Percentiles rank a stretch among this genome's conserved stretches.
These are phyloP conservation scores for Oreochromis tanganicae DNA, from an alignment of 2,113 vertebrate species.

Conservation along the genomic window DNA sequence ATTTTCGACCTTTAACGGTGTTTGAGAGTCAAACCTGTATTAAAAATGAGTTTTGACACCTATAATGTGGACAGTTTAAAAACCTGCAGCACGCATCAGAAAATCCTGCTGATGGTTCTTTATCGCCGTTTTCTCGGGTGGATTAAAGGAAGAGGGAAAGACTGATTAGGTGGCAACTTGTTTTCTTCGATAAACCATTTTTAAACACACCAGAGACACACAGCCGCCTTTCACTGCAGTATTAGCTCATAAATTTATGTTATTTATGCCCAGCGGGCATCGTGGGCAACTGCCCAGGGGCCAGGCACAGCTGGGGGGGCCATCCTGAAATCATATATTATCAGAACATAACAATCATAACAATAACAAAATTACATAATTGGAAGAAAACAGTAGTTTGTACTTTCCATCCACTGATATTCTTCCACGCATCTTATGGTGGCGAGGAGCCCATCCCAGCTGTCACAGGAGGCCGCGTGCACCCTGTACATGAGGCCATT, in stretches of 20 bases:
- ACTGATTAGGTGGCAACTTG: not conserved
- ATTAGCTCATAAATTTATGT: not conserved
- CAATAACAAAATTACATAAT: not conserved
- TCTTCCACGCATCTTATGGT: not conserved
- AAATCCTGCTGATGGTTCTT: not conserved
- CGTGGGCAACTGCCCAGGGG: not conserved
- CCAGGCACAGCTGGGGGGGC: not conserved
- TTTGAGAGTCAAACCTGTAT: not conserved
- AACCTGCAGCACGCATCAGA: not conserved
- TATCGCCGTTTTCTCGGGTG: not conserved
- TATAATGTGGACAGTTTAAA: not conserved
- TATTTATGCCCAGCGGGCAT: not conserved
- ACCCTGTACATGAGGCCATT: not conserved
- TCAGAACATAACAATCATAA: not conserved
- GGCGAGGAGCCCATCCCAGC: not conserved
- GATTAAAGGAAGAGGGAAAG: not conserved
- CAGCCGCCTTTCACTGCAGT: rapidly evolving
- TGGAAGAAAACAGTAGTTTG: not conserved
- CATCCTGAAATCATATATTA: not conserved
- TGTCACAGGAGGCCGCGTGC: not conserved
- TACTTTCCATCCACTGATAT: not conserved
- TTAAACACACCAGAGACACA: not conserved
- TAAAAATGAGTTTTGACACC: not conserved
- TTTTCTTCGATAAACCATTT: not conserved
- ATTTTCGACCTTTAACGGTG: not conserved